A percentile compares a stretch with the other conserved stretches of the same genome.
These are phyloP conservation scores for Eidolon helvum DNA, from an alignment of 2,113 vertebrate species.

Conservation along the genomic window DNA sequence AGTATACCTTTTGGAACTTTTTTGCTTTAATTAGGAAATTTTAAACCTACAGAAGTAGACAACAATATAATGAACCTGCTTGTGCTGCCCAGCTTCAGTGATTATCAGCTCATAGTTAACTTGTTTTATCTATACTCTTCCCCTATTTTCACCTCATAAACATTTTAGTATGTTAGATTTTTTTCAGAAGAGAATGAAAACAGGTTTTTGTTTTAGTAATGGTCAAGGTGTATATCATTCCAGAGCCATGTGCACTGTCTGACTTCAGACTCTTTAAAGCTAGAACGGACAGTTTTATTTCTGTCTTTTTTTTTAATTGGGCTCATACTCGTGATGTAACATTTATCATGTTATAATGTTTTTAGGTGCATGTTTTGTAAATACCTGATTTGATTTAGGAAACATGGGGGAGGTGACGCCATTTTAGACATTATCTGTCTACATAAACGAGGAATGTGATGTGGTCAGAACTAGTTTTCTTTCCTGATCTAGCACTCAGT, in stretches of 20 bases:
- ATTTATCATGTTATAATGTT: neutral
- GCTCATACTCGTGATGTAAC: neutral
- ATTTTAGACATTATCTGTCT: neutral
- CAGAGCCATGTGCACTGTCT: neutral
- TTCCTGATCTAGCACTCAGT: neutral
- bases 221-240: neutral
- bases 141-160: neutral
- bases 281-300: neutral
- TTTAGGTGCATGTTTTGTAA: neutral
- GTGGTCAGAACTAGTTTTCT: constrained; percentile 15
- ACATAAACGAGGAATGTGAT: neutral
- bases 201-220: neutral
- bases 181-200: neutral
- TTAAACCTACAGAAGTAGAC: neutral
- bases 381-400: constrained; percentile 16
- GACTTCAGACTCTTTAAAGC: neutral
- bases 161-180: neutral
- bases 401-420: neutral
- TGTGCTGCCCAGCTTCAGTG: neutral
- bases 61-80: neutral
- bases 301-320: neutral
- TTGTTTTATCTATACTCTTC: neutral
- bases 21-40: neutral
- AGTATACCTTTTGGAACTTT: neutral
- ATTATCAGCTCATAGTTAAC: neutral